Evolutionary conservation across 1,140 invertebrate species (phyloP).

Genomic region (Oryctes rhinoceros): DNA sequence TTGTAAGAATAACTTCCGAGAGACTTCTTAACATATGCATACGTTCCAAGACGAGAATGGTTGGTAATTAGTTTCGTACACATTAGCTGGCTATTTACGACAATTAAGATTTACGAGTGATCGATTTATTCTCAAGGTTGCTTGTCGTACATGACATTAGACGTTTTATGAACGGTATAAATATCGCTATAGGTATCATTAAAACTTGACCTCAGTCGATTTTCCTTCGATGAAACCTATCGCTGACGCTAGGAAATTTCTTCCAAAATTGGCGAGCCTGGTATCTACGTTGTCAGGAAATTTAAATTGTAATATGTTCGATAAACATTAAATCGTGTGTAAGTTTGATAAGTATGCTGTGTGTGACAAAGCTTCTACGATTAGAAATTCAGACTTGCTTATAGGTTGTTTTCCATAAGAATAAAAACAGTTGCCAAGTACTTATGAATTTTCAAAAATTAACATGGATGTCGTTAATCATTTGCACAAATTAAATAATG

Average conservation of each 20-base stretch:
- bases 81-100: slow-evolving; percentile 12
- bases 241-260: not conserved
- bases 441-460: too few relatives aligned
- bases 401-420: too few relatives aligned
- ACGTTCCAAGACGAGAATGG: not conserved
- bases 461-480: too few relatives aligned
- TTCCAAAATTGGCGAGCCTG: not conserved
- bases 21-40: not conserved
- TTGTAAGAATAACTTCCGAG: not conserved
- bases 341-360: too few relatives aligned
- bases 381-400: too few relatives aligned
- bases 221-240: not conserved
- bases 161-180: not conserved
- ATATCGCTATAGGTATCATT: not conserved
- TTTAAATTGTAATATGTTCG: too few relatives aligned
- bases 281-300: too few relatives aligned
- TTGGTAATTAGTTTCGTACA: slow-evolving; percentile 10
- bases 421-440: too few relatives aligned
- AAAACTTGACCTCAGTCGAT: slow-evolving; percentile 3
- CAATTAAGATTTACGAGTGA: slow-evolving; percentile 17
- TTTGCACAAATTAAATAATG: too few relatives aligned
- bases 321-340: too few relatives aligned
- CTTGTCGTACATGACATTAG: not conserved
- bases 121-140: slow-evolving; percentile 22
- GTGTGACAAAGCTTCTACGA: too few relatives aligned